Evolutionary conservation across 2,113 vertebrate genomes (phyloP), one percentile per base, ranked within the genome.

Genomic region (Poecilia latipinna): DNA sequence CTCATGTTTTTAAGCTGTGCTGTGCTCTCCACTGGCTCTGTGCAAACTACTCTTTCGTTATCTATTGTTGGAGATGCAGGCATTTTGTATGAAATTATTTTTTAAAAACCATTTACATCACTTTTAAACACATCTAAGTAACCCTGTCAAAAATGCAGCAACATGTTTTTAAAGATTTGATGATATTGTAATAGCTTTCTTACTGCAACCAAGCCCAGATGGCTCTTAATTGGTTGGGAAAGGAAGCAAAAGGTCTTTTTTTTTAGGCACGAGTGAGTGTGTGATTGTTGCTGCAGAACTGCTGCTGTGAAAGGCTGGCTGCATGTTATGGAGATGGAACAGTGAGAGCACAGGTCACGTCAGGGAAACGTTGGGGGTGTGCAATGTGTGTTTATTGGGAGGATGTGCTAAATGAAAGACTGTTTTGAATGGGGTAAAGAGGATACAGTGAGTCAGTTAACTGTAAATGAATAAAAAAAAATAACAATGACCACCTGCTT

Each of bases 151-250:
- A 84, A 91, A 78, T 57, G 71, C 62, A 70, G 72, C 35, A 73
- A 65, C 66, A 51, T 82, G 74, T 79, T 79, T 79, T n/a, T 75
- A 76, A 81, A 74, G 42, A 66, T 60, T 80, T 57, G 77, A 83
- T 88, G 69, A 82, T 86, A 84, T 75, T 79, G 64, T 81, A 69
- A 78, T 88, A 70, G 82, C 79, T 83, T 86, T 82, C 72, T 80
- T 83, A 67, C 78, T 92, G 94, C 94, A 91, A 95, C 91, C 74
- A 76, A 91, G 91, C 94, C 95, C 96, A 97, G 96, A 96, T 97
- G 96, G 96, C 93, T 95, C 94, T 97, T 97, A 97, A 97, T 97
- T 97, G 96, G 96, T 94, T 96, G 95, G 95, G 96, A 95, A 95
- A 96, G 92, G 95, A 96, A 96, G 96, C 90, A 93, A 93, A 95